These are phyloP conservation scores for Potamarius usumacintae DNA, from an alignment of 2,113 vertebrate genomes.

Conservation along the genomic window DNA sequence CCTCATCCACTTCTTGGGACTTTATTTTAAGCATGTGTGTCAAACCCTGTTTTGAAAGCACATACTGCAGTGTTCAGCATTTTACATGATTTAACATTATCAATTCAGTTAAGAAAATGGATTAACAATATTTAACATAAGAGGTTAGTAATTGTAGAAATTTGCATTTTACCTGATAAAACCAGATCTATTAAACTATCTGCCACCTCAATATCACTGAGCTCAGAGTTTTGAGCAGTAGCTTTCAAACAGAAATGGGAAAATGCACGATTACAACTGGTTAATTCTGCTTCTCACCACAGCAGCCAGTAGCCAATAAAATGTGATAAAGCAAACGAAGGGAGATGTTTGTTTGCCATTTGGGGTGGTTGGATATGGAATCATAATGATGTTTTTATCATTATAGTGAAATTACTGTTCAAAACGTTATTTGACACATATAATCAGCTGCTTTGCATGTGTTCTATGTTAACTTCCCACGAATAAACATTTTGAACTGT, in stretches of 20 bases:
- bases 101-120: not conserved
- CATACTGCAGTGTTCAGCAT: not conserved
- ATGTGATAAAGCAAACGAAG: not conserved
- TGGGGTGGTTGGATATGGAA: not conserved
- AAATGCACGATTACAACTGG: not conserved
- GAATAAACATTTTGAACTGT: not conserved
- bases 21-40: not conserved
- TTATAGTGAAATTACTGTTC: not conserved
- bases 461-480: not conserved
- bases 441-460: not conserved
- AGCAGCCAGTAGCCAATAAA: slow-evolving; percentile 3
- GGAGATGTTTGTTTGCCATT: not conserved
- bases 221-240: not conserved
- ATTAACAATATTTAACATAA: not conserved
- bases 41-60: not conserved
- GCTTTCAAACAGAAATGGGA: not conserved
- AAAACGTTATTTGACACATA: not conserved
- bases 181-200: not conserved
- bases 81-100: not conserved
- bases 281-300: not conserved
- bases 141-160: not conserved
- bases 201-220: not conserved
- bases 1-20: not conserved
- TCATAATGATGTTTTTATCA: not conserved
- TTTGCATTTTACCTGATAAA: not conserved